Conservation (phyloP, 2,797 vertebrate genomes). For the Protonibea diacanthus region DNA sequence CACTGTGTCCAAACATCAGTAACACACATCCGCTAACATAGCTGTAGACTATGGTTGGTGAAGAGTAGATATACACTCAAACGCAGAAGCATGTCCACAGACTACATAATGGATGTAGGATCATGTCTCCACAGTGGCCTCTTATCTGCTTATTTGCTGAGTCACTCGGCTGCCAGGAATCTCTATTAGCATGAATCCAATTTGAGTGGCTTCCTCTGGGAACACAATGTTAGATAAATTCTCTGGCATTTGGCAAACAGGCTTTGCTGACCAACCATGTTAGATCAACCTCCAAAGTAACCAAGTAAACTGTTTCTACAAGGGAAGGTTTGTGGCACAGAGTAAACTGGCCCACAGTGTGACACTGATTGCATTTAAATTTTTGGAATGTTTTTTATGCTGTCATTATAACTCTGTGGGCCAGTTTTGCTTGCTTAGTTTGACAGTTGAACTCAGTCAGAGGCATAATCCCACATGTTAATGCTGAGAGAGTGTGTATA, state of each 20-base stretch:
- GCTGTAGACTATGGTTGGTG: not conserved
- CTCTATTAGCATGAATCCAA: slow-evolving; percentile 6
- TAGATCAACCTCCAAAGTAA: slow-evolving; percentile 43
- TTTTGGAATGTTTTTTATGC: slow-evolving; percentile 20
- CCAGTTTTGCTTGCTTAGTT: slow-evolving; percentile 30
- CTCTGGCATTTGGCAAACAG: slow-evolving; percentile 69
- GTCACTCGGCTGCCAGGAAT: slow-evolving; percentile 20
- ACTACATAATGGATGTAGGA: slow-evolving; percentile 12
- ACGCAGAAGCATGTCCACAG: slow-evolving; percentile 2
- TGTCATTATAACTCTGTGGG: slow-evolving; percentile 18
- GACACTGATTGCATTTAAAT: slow-evolving; percentile 37
- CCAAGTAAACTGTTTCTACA: not conserved
- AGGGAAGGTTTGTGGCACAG: not conserved
- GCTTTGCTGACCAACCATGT: slow-evolving; percentile 36
- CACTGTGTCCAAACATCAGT: not conserved
- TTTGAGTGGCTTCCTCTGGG: slow-evolving; percentile 16
- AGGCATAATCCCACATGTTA: slow-evolving; percentile 50
- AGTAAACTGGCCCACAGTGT: not conserved
- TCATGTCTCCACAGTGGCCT: slow-evolving; percentile 27
- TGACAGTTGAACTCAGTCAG: slow-evolving; percentile 43
- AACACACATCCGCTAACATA: not conserved
- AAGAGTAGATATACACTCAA: not conserved
- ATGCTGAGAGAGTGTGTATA: slow-evolving; percentile 44
- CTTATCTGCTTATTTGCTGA: slow-evolving; percentile 40
- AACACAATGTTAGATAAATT: slow-evolving; percentile 57